Evolutionary conservation across 1,140 invertebrate genomes (phyloP).

Genomic region (Lethocerus indicus): DNA sequence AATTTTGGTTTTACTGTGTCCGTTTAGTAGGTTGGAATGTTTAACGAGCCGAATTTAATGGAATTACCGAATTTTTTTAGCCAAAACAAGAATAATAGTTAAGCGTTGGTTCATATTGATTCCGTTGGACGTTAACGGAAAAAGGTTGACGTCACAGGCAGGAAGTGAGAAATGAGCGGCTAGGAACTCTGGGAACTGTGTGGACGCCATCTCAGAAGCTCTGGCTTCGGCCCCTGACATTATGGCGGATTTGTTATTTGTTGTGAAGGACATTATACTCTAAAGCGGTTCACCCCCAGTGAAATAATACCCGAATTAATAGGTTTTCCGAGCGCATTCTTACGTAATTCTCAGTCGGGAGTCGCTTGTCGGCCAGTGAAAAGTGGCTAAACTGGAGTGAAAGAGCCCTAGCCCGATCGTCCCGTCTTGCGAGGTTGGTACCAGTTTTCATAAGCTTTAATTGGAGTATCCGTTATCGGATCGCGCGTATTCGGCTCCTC

Average conservation of each 20-base stretch:
- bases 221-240: constrained; percentile 2
- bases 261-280: constrained; percentile 5
- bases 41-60: too few relatives aligned
- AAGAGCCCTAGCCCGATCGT: background rate
- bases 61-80: too few relatives aligned
- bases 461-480: background rate
- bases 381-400: background rate
- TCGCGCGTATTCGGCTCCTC: too few relatives aligned
- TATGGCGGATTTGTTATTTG: constrained; percentile 12
- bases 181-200: background rate
- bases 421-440: constrained; percentile 3
- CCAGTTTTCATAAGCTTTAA: background rate
- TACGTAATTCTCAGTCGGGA: background rate
- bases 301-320: too few relatives aligned
- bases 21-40: too few relatives aligned
- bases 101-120: too few relatives aligned
- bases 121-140: background rate
- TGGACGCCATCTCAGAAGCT: constrained; percentile 9
- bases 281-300: too few relatives aligned
- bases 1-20: too few relatives aligned
- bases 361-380: background rate
- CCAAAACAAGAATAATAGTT: too few relatives aligned
- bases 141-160: background rate
- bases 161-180: background rate
- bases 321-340: background rate